Base-by-base conservation (phyloP, 1,140 invertebrate genomes). In the Ips nitidus region DNA sequence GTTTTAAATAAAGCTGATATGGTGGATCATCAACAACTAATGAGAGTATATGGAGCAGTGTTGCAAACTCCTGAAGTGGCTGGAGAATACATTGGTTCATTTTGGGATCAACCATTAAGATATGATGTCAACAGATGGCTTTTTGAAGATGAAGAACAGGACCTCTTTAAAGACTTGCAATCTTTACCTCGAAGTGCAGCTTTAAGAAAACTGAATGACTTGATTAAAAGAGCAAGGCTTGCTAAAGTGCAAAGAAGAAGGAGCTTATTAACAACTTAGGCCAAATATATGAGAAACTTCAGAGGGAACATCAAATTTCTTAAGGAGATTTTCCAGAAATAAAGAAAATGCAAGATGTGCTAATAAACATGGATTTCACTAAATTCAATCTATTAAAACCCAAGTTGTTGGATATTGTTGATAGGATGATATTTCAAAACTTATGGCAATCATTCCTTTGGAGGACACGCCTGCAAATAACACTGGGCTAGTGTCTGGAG, bases 1-100 rank as follows among this genome's bases (percentile, higher is more conserved):
- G 95, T 99, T 56, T 82, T 99, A 1, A 99, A 99, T 82, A 99
- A 99, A 83, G 95, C 97, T 38, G 98, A 99, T 78, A 98, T 98
- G 94, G 91, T 99, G 41, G 96, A 99, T 80, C 95, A 98, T 83
- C 97, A 99, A 79, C 96, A 98, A 80, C 82, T 99, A 41, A 98
- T 99, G 95, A 84, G 98, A 70, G 97, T 99, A 3, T 99, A 99
- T 80, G 97, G 97, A 50, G 97, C 97, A 83, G 94, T 95, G 62
- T 83, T 99, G 68, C 94, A 97, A 80, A 99, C 97, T 7, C 97
- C 97, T 1, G 97, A 99, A 86, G 97, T 99, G n/a, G 94, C 95
- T 0, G 84, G 97, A 70, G 97, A 99, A 1, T 99, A 98, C 78
- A 97, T 99, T 75, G 97, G 97, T 8, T 97, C 95, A 1, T 99